Base-by-base conservation (phyloP, 2,797 vertebrate species). In the Champsocephalus gunnari region DNA sequence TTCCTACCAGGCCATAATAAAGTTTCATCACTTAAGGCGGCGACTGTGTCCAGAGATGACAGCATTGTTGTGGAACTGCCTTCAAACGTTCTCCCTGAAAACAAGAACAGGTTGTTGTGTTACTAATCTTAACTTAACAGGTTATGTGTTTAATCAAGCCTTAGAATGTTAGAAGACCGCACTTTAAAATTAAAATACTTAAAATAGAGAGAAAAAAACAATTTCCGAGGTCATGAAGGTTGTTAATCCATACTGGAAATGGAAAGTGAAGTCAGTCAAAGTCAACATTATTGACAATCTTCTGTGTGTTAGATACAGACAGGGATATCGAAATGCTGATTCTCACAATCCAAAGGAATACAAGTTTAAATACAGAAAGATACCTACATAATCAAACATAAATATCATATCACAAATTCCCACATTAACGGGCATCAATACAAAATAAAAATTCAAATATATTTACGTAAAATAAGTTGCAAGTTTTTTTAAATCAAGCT, bases 11-110 rank as follows among this genome's bases (percentile, higher is more conserved):
- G 98, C 97, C 97, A 99, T 21, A 99, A 93, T 17, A 99, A 91
- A 0, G 97, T 98, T 34, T 96, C 96, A 5, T 98, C 96, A 0
- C 92, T 96, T 63, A 99, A 92, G 34, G 95, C 93, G 71, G 93
- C 61, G 1, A 98, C 97, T 0, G 92, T 89, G n/a, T 99, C 98
- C 89, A 99, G 94, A 3, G 98, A 99, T 53, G 96, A 93, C 32
- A 99, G 94, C 98, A 99, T 99, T 49, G 96, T 98, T 62, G 95
- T 94, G 4, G 97, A 90, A 5, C 90, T 97, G 66, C 98, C 98
- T 89, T 99, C 98, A 79, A 99, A 99, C 83, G 97, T 97, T 86
- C 98, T 95, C 76, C 98, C 98, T 99, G 87, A 4, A 92, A 71
- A 62, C 0, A 69, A 62, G 2, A 72, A 47, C 11, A 62, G 2